Base-by-base conservation (phyloP, 2,113 vertebrate genomes). In the Zingel zingel region DNA sequence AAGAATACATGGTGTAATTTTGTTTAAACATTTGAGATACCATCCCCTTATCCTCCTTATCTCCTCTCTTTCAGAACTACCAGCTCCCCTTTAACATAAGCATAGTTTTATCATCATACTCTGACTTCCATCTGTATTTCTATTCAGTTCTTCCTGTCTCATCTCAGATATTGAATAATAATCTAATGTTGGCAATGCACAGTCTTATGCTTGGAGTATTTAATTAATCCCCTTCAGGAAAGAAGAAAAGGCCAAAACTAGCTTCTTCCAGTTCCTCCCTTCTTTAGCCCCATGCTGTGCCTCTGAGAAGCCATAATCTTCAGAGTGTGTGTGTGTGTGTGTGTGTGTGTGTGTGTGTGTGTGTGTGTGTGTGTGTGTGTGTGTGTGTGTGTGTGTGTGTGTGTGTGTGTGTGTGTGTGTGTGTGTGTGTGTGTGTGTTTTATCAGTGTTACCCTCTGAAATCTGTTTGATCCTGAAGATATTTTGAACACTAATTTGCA, bases 401-500 rank as follows among this genome's bases (percentile, higher is more conserved):
- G 36, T 39, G 36, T 39, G 36, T 39, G 36, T 9, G 36, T 39
- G 36, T 39, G 36, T 39, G 36, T 39, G 36, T 39, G 36, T 39
- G 36, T 39, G 36, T 39, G 36, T 39, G 36, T 39, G 14, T 70
- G 57, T 61, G 11, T 75, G 65, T 81, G 50, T 58, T 18, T 71
- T 54, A 74, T 72, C 68, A 67, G 57, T 69, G 63, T 81, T 76
- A 83, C 50, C 66, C 66, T 77, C 47, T 30, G 9, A 84, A 83
- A 73, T 71, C 56, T 43, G 53, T 63, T 66, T 70, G 58, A 85
- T 79, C 48, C 53, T n/a, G 0, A 16, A 59, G 16, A 69, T 68
- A 69, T 67, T 82, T 77, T 45, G 45, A 77, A 77, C 21, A 53
- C 59, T 45, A 18, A 71, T 83, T 71, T 81, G 36, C 48, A 69